phyloP scores from a whole-genome alignment of 1,140 invertebrate genomes.

The Ectropis grisescens region DNA sequence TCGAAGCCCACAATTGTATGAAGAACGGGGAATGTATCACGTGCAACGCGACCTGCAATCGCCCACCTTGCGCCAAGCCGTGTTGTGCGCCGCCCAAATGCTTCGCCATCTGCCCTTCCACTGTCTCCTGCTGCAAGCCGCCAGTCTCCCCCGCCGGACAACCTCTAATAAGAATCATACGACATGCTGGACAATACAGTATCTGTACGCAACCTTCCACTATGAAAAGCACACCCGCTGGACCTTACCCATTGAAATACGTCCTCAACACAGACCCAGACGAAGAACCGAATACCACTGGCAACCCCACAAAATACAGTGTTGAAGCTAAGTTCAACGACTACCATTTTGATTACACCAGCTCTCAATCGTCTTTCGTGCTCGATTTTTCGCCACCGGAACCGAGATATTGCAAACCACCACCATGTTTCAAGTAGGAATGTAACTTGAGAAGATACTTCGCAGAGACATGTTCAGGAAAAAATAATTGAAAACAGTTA shows the following conservation, averaged over 20 bases:
- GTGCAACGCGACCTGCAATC: conserved; percentile 23
- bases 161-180: conserved; percentile 41
- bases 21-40: conserved; percentile 30
- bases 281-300: conserved; percentile 3
- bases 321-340: conserved; percentile 59
- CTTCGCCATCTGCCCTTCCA: conserved; percentile 24
- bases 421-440: conserved; percentile 29
- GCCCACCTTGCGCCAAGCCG: conserved; percentile 16
- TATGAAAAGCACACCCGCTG: conserved; percentile 44
- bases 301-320: conserved; percentile 36
- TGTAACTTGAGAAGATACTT: no score
- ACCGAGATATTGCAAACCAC: conserved; percentile 30
- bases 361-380: conserved; percentile 50
- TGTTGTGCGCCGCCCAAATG: conserved; percentile 33
- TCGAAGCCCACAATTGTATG: conserved; percentile 45
- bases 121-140: conserved; percentile 29
- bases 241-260: conserved; percentile 54
- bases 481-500: no score
- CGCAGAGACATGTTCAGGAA: no score
- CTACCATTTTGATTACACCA: conserved; percentile 55
- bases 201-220: conserved; percentile 53
- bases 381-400: conserved; percentile 54
- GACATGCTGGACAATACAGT: conserved; percentile 48
- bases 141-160: conserved; percentile 6
- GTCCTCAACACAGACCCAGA: conserved; percentile 38